A percentile compares a stretch with the other conserved stretches of the same genome.
Conservation (phyloP, 2,888 invertebrate genomes). For the Cephus spinipes region DNA sequence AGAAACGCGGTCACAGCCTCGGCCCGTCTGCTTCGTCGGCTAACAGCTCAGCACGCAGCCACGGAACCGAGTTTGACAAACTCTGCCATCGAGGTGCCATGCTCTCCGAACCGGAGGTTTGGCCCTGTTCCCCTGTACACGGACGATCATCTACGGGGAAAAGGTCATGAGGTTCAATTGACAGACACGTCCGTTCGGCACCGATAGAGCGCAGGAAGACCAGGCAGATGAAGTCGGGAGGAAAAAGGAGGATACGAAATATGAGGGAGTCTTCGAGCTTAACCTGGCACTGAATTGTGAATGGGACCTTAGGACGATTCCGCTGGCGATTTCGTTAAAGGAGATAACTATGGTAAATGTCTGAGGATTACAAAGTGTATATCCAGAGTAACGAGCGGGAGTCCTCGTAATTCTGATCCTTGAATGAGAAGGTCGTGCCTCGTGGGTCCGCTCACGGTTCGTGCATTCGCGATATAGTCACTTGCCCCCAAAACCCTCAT, state of each 20-base stretch:
- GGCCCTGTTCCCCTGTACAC: not conserved
- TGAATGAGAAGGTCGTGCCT: not conserved
- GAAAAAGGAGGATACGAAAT: not conserved
- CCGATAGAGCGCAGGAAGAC: not conserved
- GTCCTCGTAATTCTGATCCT: not conserved
- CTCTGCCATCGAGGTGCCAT: slow-evolving; percentile 6
- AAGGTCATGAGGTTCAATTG: not conserved
- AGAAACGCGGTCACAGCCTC: slow-evolving; percentile 67
- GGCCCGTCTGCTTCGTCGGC: slow-evolving; percentile 56
- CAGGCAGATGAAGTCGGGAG: not conserved
- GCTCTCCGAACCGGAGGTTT: not conserved
- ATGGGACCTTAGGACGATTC: not conserved
- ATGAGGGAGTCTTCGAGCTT: not conserved
- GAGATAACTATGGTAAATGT: not conserved
- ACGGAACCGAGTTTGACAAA: slow-evolving; percentile 31
- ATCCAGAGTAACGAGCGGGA: not conserved
- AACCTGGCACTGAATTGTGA: not conserved
- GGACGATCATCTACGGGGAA: not conserved
- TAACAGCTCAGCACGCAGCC: slow-evolving; percentile 9
- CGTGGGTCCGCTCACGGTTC: slow-evolving; percentile 17
- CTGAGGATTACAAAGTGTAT: not conserved
- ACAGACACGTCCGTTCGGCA: not conserved
- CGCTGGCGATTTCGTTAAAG: not conserved
- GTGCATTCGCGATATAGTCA: slow-evolving; percentile 27
- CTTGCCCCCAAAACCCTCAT: slow-evolving; percentile 62